Evolutionary conservation across 1,140 invertebrate genomes (phyloP).

Genomic region (Charaxes varanes): DNA sequence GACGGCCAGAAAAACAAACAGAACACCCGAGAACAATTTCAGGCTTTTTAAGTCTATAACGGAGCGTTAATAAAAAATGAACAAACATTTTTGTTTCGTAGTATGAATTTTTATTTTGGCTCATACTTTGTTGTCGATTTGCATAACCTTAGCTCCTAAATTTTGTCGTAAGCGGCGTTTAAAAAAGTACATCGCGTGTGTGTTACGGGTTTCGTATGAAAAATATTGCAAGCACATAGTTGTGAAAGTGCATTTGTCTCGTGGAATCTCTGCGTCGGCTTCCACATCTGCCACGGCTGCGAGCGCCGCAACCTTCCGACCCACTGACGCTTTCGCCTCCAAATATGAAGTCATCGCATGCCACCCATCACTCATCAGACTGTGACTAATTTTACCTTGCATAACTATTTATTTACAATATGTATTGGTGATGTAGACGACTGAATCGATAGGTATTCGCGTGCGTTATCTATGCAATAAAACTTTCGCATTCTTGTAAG

Average conservation of each 20-base stretch:
- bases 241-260: constrained; percentile 8
- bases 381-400: constrained; percentile 16
- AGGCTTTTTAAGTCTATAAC: too few species aligned
- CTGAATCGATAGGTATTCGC: too few species aligned
- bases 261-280: constrained; percentile 6
- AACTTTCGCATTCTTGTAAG: too few species aligned
- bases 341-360: constrained; percentile 22
- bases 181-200: constrained; percentile 1
- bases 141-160: too few species aligned
- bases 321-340: constrained; percentile 28
- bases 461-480: too few species aligned
- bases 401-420: constrained; percentile 10
- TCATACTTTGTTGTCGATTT: too few species aligned
- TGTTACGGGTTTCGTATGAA: constrained; percentile 1
- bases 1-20: too few species aligned
- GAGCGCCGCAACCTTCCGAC: constrained; percentile 15
- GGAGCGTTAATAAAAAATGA: too few species aligned
- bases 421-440: neutral
- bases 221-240: constrained; percentile 4
- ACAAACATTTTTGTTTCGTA: too few species aligned
- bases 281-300: neutral
- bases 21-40: too few species aligned
- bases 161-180: too few species aligned
- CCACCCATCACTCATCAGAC: constrained; percentile 7
- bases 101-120: too few species aligned